phyloP scores from a whole-genome alignment of 2,888 invertebrate genomes.

The Parascotia fuliginaria region DNA sequence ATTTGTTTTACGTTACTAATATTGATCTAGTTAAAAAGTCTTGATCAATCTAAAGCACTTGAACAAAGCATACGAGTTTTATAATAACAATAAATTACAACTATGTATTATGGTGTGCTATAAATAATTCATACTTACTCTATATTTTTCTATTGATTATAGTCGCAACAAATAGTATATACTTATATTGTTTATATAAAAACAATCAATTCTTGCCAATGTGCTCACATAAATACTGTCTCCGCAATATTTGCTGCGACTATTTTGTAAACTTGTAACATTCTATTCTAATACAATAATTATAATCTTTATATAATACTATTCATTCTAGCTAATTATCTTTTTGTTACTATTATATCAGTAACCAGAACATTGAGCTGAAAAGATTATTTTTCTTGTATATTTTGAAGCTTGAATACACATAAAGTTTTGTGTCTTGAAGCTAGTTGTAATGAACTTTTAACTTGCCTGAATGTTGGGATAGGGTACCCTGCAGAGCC shows the following conservation, averaged over 20 bases:
- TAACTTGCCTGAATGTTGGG: constrained; percentile 98
- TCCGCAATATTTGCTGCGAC: constrained; percentile 4
- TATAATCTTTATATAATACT: constrained; percentile 29
- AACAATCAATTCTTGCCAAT: neutral
- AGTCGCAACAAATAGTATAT: constrained; percentile 16
- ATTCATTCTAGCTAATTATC: neutral
- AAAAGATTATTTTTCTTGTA: constrained; percentile 42
- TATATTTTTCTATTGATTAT: neutral
- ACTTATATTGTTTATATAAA: neutral
- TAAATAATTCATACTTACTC: constrained; percentile 15
- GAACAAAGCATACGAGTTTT: too few species aligned
- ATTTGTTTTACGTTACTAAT: too few species aligned
- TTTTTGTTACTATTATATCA: too few species aligned
- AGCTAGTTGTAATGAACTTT: constrained; percentile 45
- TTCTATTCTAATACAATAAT: constrained; percentile 32
- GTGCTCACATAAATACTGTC: too few species aligned
- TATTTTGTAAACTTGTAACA: neutral
- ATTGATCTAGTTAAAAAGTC: too few species aligned
- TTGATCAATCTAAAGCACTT: too few species aligned
- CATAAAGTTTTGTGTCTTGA: constrained; percentile 70
- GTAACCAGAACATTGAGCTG: neutral
- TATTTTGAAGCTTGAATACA: constrained; percentile 44
- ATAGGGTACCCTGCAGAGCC: constrained; percentile 96
- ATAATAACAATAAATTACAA: too few species aligned
- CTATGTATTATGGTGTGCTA: neutral